Percentiles rank a stretch among this genome's conserved stretches.
Conservation (phyloP, 53 echinoderm and acorn worm species). For the Antedon mediterranea region DNA sequence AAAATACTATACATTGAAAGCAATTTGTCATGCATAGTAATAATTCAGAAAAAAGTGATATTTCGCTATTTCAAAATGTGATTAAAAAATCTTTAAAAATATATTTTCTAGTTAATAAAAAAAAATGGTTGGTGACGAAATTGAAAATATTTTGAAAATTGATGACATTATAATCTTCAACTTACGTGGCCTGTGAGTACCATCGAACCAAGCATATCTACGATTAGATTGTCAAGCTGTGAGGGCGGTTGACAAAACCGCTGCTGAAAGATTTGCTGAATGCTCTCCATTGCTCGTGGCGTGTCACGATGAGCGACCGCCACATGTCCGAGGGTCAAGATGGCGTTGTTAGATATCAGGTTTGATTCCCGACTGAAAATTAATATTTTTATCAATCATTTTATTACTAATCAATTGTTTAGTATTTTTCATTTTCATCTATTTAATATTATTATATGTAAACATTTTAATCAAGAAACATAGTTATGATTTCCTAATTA, state of each 20-base stretch:
- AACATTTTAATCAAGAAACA: no score
- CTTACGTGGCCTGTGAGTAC: constrained; percentile 68
- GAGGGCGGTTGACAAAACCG: constrained; percentile 77
- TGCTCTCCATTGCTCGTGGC: constrained; percentile 64
- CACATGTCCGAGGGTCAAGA: constrained; percentile 74
- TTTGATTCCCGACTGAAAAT: constrained; percentile 25
- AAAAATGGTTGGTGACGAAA: neutral
- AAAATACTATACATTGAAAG: no score
- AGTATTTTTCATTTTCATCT: no score
- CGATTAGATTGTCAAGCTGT: constrained; percentile 62
- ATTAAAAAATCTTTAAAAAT: no score
- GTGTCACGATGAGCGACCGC: constrained; percentile 61
- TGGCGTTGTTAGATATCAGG: constrained; percentile 56
- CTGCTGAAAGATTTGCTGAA: constrained; percentile 94
- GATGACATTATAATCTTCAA: neutral
- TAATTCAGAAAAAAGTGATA: no score
- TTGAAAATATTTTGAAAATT: neutral
- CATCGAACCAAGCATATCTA: constrained; percentile 95
- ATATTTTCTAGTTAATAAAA: no score
- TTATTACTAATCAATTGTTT: no score
- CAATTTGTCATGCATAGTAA: no score
- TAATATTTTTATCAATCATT: no score
- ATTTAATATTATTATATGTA: no score
- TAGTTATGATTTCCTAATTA: no score
- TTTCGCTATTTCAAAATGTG: no score